These are phyloP conservation scores for Caenorhabditis sp. DNA, from an alignment of 2,888 invertebrate genomes.

Conservation along the genomic window DNA sequence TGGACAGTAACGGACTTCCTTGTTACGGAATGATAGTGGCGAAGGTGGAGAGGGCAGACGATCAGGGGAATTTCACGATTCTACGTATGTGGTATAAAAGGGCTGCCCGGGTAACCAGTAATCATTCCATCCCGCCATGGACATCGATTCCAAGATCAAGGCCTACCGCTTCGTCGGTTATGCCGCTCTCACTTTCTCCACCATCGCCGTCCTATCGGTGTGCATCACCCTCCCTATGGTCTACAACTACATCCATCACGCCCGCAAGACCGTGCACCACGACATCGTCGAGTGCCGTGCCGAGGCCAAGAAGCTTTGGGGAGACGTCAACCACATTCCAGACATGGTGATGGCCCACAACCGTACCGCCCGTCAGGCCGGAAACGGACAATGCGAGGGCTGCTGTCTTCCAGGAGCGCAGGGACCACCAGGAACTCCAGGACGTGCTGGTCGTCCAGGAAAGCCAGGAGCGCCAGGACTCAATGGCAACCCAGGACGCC, in stretches of 20 bases:
- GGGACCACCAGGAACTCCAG: conserved; percentile 75
- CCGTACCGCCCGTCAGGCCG: conserved; percentile 71
- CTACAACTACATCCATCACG: conserved; percentile 72
- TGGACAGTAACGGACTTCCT: conserved; percentile 34
- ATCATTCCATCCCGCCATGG: conserved; percentile 57
- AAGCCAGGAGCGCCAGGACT: conserved; percentile 77
- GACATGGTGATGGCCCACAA: conserved; percentile 63
- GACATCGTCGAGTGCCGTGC: conserved; percentile 71
- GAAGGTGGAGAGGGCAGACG: not conserved
- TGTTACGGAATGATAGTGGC: not conserved
- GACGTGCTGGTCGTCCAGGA: conserved; percentile 76
- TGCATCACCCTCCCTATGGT: conserved; percentile 72
- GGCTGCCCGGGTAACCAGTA: conserved; percentile 12
- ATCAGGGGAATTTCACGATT: conserved; percentile 28
- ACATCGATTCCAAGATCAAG: conserved; percentile 67
- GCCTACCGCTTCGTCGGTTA: conserved; percentile 78
- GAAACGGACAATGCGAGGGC: conserved; percentile 65
- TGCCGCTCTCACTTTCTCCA: conserved; percentile 75
- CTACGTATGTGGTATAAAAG: conserved; percentile 30
- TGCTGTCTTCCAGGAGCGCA: conserved; percentile 74
- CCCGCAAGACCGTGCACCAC: conserved; percentile 64
- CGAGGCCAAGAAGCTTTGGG: conserved; percentile 74
- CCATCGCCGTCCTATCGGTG: conserved; percentile 68
- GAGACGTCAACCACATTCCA: conserved; percentile 69
- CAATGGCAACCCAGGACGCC: conserved; percentile 78